Evolutionary conservation across 2,113 vertebrate species (phyloP).

Genomic region (Terrapene triunguis): DNA sequence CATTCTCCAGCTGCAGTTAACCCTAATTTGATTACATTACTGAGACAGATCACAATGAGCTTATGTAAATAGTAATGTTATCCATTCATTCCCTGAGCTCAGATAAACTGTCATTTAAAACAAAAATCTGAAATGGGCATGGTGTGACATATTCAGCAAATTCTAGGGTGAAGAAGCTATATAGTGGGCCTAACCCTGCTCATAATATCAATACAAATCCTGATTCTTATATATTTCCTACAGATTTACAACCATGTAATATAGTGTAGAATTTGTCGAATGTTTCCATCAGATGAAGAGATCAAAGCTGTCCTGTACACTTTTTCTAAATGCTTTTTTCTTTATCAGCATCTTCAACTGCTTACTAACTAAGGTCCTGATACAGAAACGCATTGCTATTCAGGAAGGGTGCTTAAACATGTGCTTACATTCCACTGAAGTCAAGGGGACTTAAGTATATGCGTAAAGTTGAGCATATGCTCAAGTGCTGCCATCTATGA

Average conservation of each 20-base stretch:
- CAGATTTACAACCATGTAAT: rapidly evolving
- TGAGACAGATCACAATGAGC: conserved; percentile 68
- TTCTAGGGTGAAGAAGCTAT: rapidly evolving
- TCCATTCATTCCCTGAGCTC: conserved; percentile 49
- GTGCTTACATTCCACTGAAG: rapidly evolving
- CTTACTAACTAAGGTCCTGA: not conserved
- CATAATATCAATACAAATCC: not conserved
- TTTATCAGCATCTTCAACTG: rapidly evolving
- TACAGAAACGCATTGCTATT: rapidly evolving
- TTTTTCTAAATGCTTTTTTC: not conserved
- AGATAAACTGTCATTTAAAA: conserved; percentile 56
- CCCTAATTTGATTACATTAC: conserved; percentile 72
- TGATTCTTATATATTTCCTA: not conserved
- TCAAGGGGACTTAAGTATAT: rapidly evolving
- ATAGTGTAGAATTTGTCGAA: not conserved
- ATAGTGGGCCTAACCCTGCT: not conserved
- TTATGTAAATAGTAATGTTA: conserved; percentile 68
- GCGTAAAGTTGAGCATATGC: rapidly evolving
- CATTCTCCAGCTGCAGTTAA: conserved; percentile 69
- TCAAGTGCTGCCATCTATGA: not conserved
- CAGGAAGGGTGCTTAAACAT: not conserved
- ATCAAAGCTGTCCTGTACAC: not conserved
- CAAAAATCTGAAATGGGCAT: not conserved
- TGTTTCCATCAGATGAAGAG: not conserved
- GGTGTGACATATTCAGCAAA: not conserved